Percentiles rank a stretch among this genome's conserved stretches.
Evolutionary conservation across 30 jellyfish, hydroid and myxozoan species (phyloP).

Genomic region (Turritopsis rubra): DNA sequence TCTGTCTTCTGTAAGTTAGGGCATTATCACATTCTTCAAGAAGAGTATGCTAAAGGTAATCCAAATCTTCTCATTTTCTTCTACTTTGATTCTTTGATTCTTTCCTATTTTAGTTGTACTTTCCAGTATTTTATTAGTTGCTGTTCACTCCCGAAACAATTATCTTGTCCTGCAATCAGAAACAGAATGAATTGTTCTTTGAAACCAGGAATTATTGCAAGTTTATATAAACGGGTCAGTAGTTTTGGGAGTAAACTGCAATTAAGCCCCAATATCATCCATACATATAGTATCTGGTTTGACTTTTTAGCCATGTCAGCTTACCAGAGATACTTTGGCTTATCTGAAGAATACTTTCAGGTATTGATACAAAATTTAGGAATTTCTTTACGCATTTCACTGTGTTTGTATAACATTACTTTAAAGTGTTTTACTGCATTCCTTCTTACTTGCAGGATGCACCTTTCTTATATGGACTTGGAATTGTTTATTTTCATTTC

Average conservation of each 20-base stretch:
- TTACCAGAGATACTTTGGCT: constrained; percentile 81
- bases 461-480: constrained; percentile 98
- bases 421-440: neutral
- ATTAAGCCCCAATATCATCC: too few species aligned
- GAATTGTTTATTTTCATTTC: constrained; percentile 93
- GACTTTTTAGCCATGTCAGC: constrained; percentile 96
- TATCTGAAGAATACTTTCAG: constrained; percentile 93
- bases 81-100: neutral
- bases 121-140: too few species aligned
- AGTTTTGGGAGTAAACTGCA: too few species aligned
- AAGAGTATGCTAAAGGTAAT: constrained; percentile 88
- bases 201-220: too few species aligned
- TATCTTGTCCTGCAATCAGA: too few species aligned
- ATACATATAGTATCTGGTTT: neutral
- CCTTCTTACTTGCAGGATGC: constrained; percentile 75
- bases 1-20: constrained; percentile 85
- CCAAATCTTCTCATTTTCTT: neutral
- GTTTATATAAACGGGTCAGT: too few species aligned
- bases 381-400: too few species aligned
- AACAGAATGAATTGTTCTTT: too few species aligned
- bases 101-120: too few species aligned
- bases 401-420: too few species aligned
- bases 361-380: too few species aligned
- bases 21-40: constrained; percentile 90
- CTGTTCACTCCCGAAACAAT: too few species aligned